Conservation (phyloP, 2,888 invertebrate species). For the Melitaea athalia region DNA sequence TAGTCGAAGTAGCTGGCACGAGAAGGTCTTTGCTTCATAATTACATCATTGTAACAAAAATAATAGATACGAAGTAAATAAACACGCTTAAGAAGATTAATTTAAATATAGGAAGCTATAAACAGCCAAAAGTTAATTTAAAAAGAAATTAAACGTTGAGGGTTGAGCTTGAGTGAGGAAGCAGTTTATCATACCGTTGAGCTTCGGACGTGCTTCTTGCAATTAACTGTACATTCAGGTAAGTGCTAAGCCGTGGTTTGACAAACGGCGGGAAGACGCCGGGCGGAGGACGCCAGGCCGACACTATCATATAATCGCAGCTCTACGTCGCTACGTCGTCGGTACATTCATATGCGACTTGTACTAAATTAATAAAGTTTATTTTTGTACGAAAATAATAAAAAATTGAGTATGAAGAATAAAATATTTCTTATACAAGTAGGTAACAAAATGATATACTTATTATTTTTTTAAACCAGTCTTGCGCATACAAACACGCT, state of each 20-base stretch:
- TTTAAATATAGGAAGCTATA: constrained; percentile 31
- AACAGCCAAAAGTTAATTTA: constrained; percentile 34
- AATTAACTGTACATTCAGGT: constrained; percentile 72
- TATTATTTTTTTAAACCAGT: too few relatives aligned
- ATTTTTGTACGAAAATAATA: not conserved
- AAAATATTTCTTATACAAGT: too few relatives aligned
- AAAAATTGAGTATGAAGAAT: not conserved
- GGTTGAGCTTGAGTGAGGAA: constrained; percentile 56
- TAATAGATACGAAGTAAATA: not conserved
- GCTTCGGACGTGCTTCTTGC: constrained; percentile 68
- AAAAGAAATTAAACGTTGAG: constrained; percentile 42
- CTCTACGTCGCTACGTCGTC: constrained; percentile 36
- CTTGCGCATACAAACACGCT: too few relatives aligned
- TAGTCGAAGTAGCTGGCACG: constrained; percentile 91
- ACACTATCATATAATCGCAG: constrained; percentile 63
- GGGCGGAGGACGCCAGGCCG: constrained; percentile 56
- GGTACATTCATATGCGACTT: constrained; percentile 17
- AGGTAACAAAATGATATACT: too few relatives aligned
- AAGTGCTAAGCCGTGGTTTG: constrained; percentile 58
- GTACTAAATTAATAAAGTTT: not conserved
- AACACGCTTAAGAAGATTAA: constrained; percentile 19
- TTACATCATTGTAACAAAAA: not conserved
- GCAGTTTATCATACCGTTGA: constrained; percentile 66
- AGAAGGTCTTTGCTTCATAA: constrained; percentile 74
- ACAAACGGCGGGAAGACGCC: constrained; percentile 73